phyloP scores from a whole-genome alignment of 2,113 vertebrate genomes.

The Carassius carassius region DNA sequence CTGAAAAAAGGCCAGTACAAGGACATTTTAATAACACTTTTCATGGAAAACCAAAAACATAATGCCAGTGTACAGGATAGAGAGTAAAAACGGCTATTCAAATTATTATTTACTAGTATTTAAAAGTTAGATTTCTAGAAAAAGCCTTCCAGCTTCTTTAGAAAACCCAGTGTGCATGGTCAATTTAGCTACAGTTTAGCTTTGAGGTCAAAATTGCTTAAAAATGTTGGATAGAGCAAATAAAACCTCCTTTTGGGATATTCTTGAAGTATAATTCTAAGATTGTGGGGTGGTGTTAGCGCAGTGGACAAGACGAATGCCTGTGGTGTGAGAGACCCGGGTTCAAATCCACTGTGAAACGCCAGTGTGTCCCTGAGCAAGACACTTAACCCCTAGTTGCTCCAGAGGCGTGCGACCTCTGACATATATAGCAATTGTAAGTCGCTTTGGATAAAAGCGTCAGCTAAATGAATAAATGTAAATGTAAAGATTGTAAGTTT shows the following conservation, averaged over 20 bases:
- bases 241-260: neutral
- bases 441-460: too few species aligned
- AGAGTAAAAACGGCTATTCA: neutral
- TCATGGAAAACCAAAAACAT: neutral
- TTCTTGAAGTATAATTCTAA: neutral
- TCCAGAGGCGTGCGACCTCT: too few species aligned
- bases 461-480: too few species aligned
- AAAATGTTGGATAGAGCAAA: neutral
- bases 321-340: too few species aligned
- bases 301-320: too few species aligned
- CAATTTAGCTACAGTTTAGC: neutral
- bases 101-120: neutral
- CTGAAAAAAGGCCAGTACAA: slow-evolving; percentile 64
- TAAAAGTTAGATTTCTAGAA: neutral
- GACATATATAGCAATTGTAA: too few species aligned
- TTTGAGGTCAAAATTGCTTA: neutral
- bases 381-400: too few species aligned
- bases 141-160: neutral
- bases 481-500: too few species aligned
- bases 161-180: too few species aligned
- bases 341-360: too few species aligned
- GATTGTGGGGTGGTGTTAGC: too few species aligned
- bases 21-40: neutral
- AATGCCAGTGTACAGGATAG: neutral
- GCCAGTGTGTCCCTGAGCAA: too few species aligned